Evolutionary conservation across 2,888 invertebrate species (phyloP), one percentile per base, ranked within the genome.

Genomic region (Patella caerulea): DNA sequence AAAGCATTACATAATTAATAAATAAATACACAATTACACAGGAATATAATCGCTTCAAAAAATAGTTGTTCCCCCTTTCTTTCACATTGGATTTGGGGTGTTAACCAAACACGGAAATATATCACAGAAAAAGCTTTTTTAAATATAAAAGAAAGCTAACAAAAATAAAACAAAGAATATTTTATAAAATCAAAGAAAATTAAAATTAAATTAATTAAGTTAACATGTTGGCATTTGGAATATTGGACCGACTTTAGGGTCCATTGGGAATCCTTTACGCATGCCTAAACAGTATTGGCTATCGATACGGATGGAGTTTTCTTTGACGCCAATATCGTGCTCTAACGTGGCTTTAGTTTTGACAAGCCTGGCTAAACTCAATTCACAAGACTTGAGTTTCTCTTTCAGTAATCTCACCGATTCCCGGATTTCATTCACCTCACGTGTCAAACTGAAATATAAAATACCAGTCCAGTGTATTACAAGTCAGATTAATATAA

Each of bases 261-360:
- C 91, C 89, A 90, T 91, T n/a, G 98, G 98, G 93, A 97, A 98
- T 7, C 96, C 96, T 82, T 97, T 94, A 73, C 98, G 93, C 89
- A 98, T 94, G 3, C 97, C 97, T 94, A 96, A 95, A 92, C 98
- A 98, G 93, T 97, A 97, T 92, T 97, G 97, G 82, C 96, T 93
- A 93, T 98, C 98, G 83, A 98, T 97, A 91, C 96, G 96, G 81
- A 98, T 93, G 15, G 97, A 95, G 89, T 97, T 96, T 82, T 95
- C 95, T 93, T 98, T 98, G 90, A 95, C 94, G 74, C 95, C 94
- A 81, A 96, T 93, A 92, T 98, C 97, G 69, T 95, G 94, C 92
- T 98, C 97, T 72, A 98, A 93, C 70, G 94, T 94, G 3, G 96
- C 94, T 86, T 96, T 94, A 14, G 96, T 96, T 89, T 96, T 95